Base-by-base conservation (phyloP, 1,140 invertebrate species). In the Lineus longissimus region DNA sequence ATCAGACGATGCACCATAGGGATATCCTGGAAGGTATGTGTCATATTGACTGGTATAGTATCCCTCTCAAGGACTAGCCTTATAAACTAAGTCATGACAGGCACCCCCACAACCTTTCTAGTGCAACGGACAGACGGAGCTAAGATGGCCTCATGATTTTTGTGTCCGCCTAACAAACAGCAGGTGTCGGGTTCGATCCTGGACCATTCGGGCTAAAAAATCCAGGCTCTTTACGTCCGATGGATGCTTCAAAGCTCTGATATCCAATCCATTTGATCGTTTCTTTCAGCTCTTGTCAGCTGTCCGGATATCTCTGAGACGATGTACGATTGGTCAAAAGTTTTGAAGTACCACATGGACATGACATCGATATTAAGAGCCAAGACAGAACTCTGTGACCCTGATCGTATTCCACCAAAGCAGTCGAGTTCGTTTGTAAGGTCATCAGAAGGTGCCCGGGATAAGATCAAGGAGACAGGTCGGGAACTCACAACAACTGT, bases 301-400 rank as follows among this genome's bases (percentile, higher is more conserved):
- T 64, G 64, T 27, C 61, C 59, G 27, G 55, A 59, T 54, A 59
- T 73, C 13, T 67, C 68, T 45, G 73, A 76, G 31, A 65, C 63
- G 30, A 69, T 68, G 27, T 79, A 76, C 72, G 76, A 78, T 36
- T 80, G 77, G 77, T 64, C 75, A 55, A 70, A 68, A 19, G 59
- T 71, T 15, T 59, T 80, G 56, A 72, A 72, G 19, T 73, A 77
- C 51, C 71, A 76, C 43, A 77, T 80, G 73, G 76, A 80, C 59
- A 72, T 79, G 22, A 64, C 70, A 36, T 72, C 72, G 51, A 70
- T 80, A 9, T 68, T 80, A 13, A 59, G 76, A 27, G 77, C 78
- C 17, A 78, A 79, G 69, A 76, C 75, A 4, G 72, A 72, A 27
- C 2, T 57, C 19, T 36, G 33, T 36, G 33, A 36, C 15, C 6